Evolutionary conservation across 2,113 vertebrate genomes (phyloP).

Genomic region (Catharus bicknelli): DNA sequence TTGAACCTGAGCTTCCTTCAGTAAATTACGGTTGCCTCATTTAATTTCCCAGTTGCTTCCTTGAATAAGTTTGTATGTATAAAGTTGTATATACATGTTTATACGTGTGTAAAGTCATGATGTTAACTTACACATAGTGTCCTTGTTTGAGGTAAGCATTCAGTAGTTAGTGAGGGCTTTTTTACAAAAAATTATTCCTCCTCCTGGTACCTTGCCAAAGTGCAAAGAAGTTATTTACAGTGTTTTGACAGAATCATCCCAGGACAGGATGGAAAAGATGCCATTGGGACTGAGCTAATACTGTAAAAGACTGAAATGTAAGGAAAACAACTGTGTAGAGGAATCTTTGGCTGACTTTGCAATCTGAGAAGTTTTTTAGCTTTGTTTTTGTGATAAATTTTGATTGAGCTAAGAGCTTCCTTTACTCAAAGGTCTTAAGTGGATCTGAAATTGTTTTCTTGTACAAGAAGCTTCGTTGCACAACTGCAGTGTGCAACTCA

Average conservation of each 20-base stretch:
- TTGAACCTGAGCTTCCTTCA: background rate
- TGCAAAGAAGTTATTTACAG: slow-evolving; percentile 46
- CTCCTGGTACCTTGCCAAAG: slow-evolving; percentile 13
- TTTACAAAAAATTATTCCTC: background rate
- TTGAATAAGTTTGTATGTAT: background rate
- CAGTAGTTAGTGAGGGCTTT: background rate
- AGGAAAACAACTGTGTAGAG: slow-evolving; percentile 34
- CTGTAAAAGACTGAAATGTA: slow-evolving; percentile 19
- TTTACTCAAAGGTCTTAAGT: slow-evolving; percentile 13
- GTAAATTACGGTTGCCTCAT: background rate
- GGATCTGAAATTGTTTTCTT: slow-evolving; percentile 17
- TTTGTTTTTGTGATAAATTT: slow-evolving; percentile 32
- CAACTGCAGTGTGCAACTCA: background rate
- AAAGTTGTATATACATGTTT: too few species aligned
- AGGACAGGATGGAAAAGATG: slow-evolving; percentile 42
- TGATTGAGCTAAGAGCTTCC: slow-evolving; percentile 3
- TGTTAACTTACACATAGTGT: fast-evolving
- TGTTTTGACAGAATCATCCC: slow-evolving; percentile 59
- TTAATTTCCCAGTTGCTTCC: background rate
- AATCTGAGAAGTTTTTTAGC: slow-evolving; percentile 16
- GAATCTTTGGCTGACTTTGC: slow-evolving; percentile 35
- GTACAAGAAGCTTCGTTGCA: background rate
- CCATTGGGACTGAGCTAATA: slow-evolving; percentile 59
- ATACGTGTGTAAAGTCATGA: background rate
- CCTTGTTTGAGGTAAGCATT: background rate